Percentiles rank a stretch among this genome's conserved stretches.
These are phyloP conservation scores for Mactra quadrangularis DNA, from an alignment of 1,140 invertebrate genomes.

Conservation along the genomic window DNA sequence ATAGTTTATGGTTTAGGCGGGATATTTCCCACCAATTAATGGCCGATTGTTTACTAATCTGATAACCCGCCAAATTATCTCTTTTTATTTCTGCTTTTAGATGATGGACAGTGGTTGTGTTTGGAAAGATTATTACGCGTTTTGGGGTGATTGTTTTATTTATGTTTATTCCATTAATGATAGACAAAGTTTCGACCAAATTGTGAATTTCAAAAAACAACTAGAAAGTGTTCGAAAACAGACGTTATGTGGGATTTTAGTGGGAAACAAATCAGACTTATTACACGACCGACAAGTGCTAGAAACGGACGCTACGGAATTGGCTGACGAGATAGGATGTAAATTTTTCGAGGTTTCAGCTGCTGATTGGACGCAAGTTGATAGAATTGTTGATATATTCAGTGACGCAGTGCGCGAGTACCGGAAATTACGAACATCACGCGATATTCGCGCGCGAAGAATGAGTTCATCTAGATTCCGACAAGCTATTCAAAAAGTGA, in stretches of 20 bases:
- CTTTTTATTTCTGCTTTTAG: background rate
- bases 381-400: constrained; percentile 70
- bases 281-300: constrained; percentile 95
- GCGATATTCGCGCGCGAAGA: constrained; percentile 68
- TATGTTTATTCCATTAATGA: constrained; percentile 97
- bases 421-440: constrained; percentile 47
- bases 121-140: constrained; percentile 77
- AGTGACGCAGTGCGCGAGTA: constrained; percentile 69
- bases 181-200: constrained; percentile 90
- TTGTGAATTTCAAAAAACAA: constrained; percentile 92
- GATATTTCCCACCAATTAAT: too few relatives aligned
- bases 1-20: too few relatives aligned
- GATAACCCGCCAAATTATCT: too few relatives aligned
- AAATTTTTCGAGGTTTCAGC: constrained; percentile 93
- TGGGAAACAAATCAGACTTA: constrained; percentile 96
- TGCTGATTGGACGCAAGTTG: constrained; percentile 76
- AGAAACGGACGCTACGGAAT: constrained; percentile 89
- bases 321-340: constrained; percentile 90
- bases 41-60: too few relatives aligned
- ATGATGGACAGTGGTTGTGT: constrained; percentile 58
- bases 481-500: constrained; percentile 80
- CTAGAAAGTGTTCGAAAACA: constrained; percentile 88
- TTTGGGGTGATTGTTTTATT: constrained; percentile 93
- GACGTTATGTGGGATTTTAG: constrained; percentile 87
- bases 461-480: constrained; percentile 77